A percentile compares a stretch with the other conserved stretches of the same genome.
These are phyloP conservation scores for Platycnemis pennipes DNA, from an alignment of 2,888 invertebrate genomes.

Conservation along the genomic window DNA sequence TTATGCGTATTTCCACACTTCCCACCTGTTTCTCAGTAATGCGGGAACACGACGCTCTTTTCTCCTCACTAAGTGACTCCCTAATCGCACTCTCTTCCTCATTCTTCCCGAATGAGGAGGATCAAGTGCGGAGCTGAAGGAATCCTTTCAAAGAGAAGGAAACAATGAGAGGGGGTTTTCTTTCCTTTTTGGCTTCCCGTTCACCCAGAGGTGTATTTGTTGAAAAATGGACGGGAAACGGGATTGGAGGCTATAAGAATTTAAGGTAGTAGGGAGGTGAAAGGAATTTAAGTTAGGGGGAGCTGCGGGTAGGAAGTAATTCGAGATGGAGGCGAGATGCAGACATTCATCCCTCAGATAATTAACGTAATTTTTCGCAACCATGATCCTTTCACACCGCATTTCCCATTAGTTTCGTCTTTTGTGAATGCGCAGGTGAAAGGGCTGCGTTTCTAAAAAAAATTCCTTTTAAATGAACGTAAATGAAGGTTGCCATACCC, in stretches of 20 bases:
- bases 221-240: not conserved
- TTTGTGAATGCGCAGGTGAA: not conserved
- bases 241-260: not conserved
- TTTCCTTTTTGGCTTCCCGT: no score
- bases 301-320: not conserved
- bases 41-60: conserved; percentile 14
- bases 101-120: no score
- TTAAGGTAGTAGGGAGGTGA: not conserved
- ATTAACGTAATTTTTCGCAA: not conserved
- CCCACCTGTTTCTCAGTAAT: not conserved
- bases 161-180: no score
- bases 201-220: not conserved
- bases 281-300: not conserved
- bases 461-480: no score
- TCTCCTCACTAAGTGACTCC: not conserved
- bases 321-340: not conserved
- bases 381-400: not conserved
- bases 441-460: not conserved
- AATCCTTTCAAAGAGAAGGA: no score
- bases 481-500: no score
- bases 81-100: not conserved
- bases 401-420: not conserved
- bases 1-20: not conserved
- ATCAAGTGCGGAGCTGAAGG: no score
- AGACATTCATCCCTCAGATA: not conserved